A percentile compares a stretch with the other conserved stretches of the same genome.
phyloP scores from a whole-genome alignment of 2,113 vertebrate genomes.

The Carlito syrichta region DNA sequence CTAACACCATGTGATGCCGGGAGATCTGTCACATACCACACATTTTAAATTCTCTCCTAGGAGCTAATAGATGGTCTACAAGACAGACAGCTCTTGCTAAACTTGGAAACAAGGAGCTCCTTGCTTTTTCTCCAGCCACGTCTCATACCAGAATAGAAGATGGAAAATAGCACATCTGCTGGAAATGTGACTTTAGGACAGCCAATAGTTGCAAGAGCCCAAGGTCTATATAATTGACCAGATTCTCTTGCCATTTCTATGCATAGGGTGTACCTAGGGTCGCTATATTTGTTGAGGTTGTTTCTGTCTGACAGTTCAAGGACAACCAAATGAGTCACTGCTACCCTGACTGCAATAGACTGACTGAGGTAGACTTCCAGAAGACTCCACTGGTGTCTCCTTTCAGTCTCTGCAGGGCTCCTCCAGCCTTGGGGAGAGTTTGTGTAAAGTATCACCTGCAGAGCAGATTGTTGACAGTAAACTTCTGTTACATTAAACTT shows the following conservation, averaged over 20 bases:
- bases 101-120: constrained; percentile 12
- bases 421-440: not conserved
- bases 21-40: not conserved
- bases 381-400: not conserved
- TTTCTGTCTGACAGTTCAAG: not conserved
- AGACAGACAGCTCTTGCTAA: constrained; percentile 21
- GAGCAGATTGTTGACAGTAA: not conserved
- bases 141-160: constrained; percentile 17
- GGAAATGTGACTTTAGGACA: not conserved
- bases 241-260: not conserved
- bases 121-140: not conserved
- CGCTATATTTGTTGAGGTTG: not conserved
- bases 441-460: not conserved
- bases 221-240: not conserved
- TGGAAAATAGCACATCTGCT: not conserved
- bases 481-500: constrained; percentile 35
- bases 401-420: not conserved
- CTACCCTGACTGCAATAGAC: not conserved
- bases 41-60: not conserved
- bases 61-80: not conserved
- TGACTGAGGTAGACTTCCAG: not conserved
- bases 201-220: not conserved
- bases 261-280: not conserved
- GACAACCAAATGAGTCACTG: not conserved
- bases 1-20: not conserved